A percentile compares a stretch with the other conserved stretches of the same genome.
These are phyloP conservation scores for Pachycephala philippinensis DNA, from an alignment of 2,113 vertebrate genomes.

Conservation along the genomic window DNA sequence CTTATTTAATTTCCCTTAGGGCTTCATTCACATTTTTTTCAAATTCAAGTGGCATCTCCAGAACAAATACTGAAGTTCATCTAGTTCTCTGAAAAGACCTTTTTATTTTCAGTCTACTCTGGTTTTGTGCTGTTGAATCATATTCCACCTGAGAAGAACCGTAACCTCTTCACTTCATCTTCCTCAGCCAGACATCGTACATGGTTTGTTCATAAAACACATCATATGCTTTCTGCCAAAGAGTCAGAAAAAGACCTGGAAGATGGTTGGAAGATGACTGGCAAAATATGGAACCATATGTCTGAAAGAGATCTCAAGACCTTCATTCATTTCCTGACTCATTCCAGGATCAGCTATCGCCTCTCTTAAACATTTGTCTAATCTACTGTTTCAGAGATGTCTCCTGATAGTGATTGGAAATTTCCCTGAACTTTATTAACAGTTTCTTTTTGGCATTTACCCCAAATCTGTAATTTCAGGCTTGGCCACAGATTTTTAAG, in stretches of 20 bases:
- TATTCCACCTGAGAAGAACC: background rate
- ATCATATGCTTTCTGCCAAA: background rate
- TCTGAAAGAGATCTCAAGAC: background rate
- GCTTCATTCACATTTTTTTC: background rate
- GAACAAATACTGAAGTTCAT: background rate
- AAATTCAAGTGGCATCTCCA: background rate
- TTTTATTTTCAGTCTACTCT: background rate
- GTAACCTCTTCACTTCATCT: background rate
- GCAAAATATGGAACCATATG: background rate
- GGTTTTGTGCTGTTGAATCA: background rate
- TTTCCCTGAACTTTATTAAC: background rate
- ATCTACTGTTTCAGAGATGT: background rate
- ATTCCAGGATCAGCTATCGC: background rate
- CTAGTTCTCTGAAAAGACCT: background rate
- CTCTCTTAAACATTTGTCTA: background rate
- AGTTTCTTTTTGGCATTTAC: background rate
- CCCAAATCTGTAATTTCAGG: background rate
- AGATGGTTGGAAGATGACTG: background rate
- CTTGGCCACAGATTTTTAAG: background rate
- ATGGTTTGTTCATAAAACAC: background rate
- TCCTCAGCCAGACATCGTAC: background rate
- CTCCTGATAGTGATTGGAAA: background rate
- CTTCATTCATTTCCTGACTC: background rate
- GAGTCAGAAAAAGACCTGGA: background rate
- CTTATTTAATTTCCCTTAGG: background rate